These are phyloP conservation scores for Beaufortia kweichowensis DNA, from an alignment of 2,113 vertebrate genomes.

Conservation along the genomic window DNA sequence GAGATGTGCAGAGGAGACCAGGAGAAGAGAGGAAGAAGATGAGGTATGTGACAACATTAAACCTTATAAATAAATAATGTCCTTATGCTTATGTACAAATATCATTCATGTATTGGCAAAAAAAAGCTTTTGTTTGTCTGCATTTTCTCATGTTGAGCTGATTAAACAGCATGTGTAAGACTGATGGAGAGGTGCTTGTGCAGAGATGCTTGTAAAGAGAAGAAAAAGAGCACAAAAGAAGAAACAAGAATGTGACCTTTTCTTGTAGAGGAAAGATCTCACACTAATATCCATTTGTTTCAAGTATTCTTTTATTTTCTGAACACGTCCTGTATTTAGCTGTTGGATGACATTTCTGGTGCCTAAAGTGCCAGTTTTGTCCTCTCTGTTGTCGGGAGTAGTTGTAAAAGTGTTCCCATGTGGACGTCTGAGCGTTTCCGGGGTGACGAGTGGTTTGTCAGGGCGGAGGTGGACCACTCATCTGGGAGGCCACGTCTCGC, in stretches of 20 bases:
- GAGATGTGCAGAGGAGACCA: conserved; percentile 64
- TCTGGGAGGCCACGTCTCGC: conserved; percentile 15
- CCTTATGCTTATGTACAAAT: no score
- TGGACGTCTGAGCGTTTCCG: conserved; percentile 27
- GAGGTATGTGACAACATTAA: conserved; percentile 61
- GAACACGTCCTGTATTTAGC: not conserved
- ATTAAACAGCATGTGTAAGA: conserved; percentile 10
- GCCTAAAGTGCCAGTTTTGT: conserved; percentile 12
- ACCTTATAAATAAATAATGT: not conserved
- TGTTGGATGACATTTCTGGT: conserved; percentile 11
- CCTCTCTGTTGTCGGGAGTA: conserved; percentile 20
- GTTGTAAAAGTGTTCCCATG: conserved; percentile 34
- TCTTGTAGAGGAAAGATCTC: conserved; percentile 13
- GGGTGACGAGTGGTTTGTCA: conserved; percentile 5
- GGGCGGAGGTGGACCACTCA: conserved; percentile 13
- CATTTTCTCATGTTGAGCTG: not conserved
- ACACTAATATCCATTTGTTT: conserved; percentile 12
- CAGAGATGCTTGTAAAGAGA: no score
- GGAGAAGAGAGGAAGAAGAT: conserved; percentile 68
- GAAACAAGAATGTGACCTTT: conserved; percentile 20
- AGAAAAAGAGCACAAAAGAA: not conserved
- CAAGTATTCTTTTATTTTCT: conserved; percentile 27
- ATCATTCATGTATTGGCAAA: no score
- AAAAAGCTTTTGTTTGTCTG: not conserved
- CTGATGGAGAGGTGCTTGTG: conserved; percentile 19